Percentiles rank a stretch among this genome's conserved stretches.
Conservation (phyloP, 2,888 invertebrate genomes). For the Pristionchus japonicus region DNA sequence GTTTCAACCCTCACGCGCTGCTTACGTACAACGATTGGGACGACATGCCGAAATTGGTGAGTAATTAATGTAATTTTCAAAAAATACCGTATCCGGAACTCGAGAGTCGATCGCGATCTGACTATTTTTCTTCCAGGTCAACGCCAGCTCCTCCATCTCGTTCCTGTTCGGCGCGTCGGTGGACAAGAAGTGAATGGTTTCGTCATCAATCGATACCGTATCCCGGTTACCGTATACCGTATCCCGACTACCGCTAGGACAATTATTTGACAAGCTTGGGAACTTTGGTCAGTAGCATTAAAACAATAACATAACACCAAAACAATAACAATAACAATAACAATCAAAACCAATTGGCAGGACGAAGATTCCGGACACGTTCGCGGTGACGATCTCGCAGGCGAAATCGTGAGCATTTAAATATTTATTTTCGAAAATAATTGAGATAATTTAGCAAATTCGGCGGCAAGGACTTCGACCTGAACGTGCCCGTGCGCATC, state of each 20-base stretch:
- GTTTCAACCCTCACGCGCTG: background rate
- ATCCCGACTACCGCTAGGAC: background rate
- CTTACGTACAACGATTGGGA: background rate
- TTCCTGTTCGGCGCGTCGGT: background rate
- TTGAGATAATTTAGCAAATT: background rate
- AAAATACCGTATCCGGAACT: background rate
- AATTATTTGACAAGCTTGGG: background rate
- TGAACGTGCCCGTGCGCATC: background rate
- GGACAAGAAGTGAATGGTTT: background rate
- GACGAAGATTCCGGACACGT: background rate
- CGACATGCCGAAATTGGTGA: background rate
- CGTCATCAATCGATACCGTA: background rate
- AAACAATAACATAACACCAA: background rate
- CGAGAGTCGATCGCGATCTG: too few species aligned
- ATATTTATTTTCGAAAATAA: background rate
- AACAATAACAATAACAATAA: background rate
- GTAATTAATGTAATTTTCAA: background rate
- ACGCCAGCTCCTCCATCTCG: background rate
- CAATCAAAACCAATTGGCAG: background rate
- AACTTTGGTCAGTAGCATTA: too few species aligned
- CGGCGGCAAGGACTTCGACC: background rate
- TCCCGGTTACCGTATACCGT: background rate
- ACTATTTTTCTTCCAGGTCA: too few species aligned
- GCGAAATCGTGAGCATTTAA: background rate
- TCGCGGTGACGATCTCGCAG: background rate